Percentiles rank a stretch among this genome's conserved stretches.
These are phyloP conservation scores for Chondrilla cf. caribensis DNA, from an alignment of 37 sponge, comb jelly and placozoan genomes.

Conservation along the genomic window DNA sequence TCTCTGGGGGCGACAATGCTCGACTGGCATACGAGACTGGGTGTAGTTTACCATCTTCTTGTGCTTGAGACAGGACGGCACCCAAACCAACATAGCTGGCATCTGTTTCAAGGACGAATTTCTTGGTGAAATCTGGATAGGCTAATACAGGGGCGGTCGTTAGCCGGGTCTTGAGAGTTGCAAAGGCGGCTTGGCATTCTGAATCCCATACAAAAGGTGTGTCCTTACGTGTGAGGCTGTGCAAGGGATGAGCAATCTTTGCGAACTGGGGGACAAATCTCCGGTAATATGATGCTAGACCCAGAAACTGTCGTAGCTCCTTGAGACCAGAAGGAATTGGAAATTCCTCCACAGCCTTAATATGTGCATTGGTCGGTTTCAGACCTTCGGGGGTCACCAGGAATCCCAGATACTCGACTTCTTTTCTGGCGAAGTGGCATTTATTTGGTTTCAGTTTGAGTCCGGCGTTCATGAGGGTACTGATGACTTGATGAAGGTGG, in stretches of 20 bases:
- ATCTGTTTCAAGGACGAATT: conserved; percentile 37
- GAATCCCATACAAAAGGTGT: background rate
- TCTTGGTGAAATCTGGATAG: conserved; percentile 22
- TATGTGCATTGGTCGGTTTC: background rate
- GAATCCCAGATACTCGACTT: conserved; percentile 26
- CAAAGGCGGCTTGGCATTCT: conserved; percentile 9
- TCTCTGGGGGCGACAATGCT: conserved; percentile 17
- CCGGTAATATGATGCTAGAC: conserved; percentile 22
- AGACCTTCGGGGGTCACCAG: background rate
- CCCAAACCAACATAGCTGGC: conserved; percentile 43
- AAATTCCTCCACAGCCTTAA: background rate
- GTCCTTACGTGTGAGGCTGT: conserved; percentile 12
- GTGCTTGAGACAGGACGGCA: conserved; percentile 4
- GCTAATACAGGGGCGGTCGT: conserved; percentile 4
- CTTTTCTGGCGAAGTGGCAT: background rate
- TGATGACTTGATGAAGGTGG: conserved; percentile 11
- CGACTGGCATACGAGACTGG: conserved; percentile 32
- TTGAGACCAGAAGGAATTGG: conserved; percentile 10
- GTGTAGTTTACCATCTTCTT: conserved; percentile 9
- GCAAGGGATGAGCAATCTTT: background rate
- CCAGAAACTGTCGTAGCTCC: conserved; percentile 29
- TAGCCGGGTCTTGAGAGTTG: background rate
- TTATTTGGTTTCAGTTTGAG: conserved; percentile 21
- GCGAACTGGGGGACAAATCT: conserved; percentile 20
- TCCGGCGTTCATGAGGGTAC: background rate